Percentiles rank a stretch among this genome's conserved stretches.
These are phyloP conservation scores for Aplodontia rufa DNA, from an alignment of 2,113 vertebrate species.

Conservation along the genomic window DNA sequence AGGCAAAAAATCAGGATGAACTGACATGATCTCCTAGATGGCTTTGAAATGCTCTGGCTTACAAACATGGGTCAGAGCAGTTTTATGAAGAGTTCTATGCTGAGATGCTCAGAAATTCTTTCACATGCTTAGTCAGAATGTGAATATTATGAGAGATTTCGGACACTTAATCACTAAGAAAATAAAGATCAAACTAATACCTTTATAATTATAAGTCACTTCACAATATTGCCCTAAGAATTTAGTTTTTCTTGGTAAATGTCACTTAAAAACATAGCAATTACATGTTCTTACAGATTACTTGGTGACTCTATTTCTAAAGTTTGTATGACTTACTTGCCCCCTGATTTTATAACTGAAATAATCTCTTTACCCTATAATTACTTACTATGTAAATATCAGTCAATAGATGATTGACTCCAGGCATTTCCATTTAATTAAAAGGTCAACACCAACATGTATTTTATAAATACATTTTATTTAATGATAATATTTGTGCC, in stretches of 20 bases:
- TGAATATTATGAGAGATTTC: slow-evolving; percentile 33
- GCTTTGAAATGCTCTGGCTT: neutral
- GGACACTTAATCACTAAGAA: slow-evolving; percentile 46
- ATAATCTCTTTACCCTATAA: slow-evolving; percentile 65
- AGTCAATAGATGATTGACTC: slow-evolving; percentile 71
- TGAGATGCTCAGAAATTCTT: neutral
- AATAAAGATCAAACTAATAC: slow-evolving; percentile 37
- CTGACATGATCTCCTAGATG: neutral
- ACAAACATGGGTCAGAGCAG: neutral
- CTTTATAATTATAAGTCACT: slow-evolving; percentile 19
- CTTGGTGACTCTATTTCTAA: slow-evolving; percentile 64
- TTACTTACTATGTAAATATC: slow-evolving; percentile 73
- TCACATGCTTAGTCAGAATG: neutral
- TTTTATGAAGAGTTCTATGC: neutral
- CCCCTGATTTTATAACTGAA: slow-evolving; percentile 73
- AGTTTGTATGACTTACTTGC: slow-evolving; percentile 60
- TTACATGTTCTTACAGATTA: slow-evolving; percentile 70
- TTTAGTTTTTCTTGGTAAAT: slow-evolving; percentile 59
- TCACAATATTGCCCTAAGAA: slow-evolving; percentile 24
- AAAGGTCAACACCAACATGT: slow-evolving; percentile 68
- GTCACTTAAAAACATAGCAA: slow-evolving; percentile 59
- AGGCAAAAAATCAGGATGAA: slow-evolving; percentile 43
- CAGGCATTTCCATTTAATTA: slow-evolving; percentile 77
- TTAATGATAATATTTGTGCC: slow-evolving; percentile 77
- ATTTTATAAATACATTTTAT: slow-evolving; percentile 80